These are phyloP conservation scores for Collichthys lucidus DNA, from an alignment of 2,113 vertebrate species.

Conservation along the genomic window DNA sequence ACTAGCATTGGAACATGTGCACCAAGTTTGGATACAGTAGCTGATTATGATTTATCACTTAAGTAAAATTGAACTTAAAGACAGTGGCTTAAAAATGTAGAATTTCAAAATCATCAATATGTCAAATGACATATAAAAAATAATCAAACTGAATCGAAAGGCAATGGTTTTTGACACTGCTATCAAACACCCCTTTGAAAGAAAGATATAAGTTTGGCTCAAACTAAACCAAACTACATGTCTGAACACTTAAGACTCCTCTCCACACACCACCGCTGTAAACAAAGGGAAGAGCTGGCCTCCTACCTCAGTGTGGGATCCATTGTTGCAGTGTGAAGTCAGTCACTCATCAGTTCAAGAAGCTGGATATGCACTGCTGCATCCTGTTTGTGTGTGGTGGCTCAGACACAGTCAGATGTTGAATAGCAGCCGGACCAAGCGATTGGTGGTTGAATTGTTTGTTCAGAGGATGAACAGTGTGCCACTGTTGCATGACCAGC, in stretches of 20 bases:
- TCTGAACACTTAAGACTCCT: not conserved
- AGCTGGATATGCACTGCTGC: not conserved
- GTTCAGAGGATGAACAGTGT: slow-evolving; percentile 26
- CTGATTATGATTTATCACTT: too few relatives aligned
- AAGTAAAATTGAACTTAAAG: too few relatives aligned
- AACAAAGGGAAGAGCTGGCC: not conserved
- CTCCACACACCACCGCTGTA: too few relatives aligned
- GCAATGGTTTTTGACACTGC: too few relatives aligned
- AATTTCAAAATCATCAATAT: too few relatives aligned
- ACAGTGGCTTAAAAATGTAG: too few relatives aligned
- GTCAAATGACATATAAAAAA: too few relatives aligned
- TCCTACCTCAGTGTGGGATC: slow-evolving; percentile 60
- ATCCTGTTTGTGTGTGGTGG: not conserved
- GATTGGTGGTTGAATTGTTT: slow-evolving; percentile 44
- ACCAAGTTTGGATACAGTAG: too few relatives aligned
- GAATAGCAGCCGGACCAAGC: not conserved
- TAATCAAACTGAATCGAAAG: too few relatives aligned
- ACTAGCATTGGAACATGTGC: too few relatives aligned
- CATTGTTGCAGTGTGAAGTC: slow-evolving; percentile 23
- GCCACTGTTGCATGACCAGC: not conserved
- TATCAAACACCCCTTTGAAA: not conserved
- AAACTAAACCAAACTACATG: not conserved
- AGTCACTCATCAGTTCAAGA: not conserved
- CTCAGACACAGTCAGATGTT: not conserved
- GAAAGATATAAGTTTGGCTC: not conserved